Base-by-base conservation (phyloP, 2,113 vertebrate species). In the Labeo rohita region DNA sequence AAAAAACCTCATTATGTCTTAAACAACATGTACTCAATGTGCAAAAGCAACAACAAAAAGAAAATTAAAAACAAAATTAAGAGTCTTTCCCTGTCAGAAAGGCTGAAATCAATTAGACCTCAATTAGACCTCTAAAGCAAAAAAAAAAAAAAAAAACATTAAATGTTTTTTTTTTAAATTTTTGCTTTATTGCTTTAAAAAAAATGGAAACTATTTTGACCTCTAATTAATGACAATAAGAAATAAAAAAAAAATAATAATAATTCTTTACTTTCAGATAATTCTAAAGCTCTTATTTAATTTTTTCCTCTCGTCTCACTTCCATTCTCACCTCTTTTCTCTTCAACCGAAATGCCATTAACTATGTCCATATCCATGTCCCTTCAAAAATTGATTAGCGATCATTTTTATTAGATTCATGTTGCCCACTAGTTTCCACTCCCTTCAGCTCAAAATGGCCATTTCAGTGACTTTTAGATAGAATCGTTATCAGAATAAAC, bases 401-500 rank as follows among this genome's bases (percentile, higher is more conserved):
- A 18, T 56, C 6, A 5, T 56, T 18, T 61, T 61, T 23, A 61
- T 23, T 3, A 61, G 59, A 65, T 65, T 65, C 23, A 28, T 5
- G 61, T 11, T 23, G 0, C 3, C 9, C 63, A 12, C 28, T 66
- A 6, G 6, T 34, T 34, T 15, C 23, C 11, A 7, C 36, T 70
- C 6, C 3, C 15, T 70, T 16, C 34, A 8, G 43, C 11, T 77
- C 15, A 18, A 23, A 4, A 77, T 2, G n/a, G 45, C 39, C 8
- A 15, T 18, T 21, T 43, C 34, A 6, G 39, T 7, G 59, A 49
- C 21, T 82, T 15, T 36, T 12, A 47, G 39, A 65, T 89, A 87
- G 87, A 90, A 91, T 82, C 87, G 11, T 13, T 85, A 90, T 84
- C 87, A 80, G 47, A 52, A 86, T n/a, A 59, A 85, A 54, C 43